Evolutionary conservation across 2,797 vertebrate species (phyloP).

Genomic region (Galagoides demidoff): DNA sequence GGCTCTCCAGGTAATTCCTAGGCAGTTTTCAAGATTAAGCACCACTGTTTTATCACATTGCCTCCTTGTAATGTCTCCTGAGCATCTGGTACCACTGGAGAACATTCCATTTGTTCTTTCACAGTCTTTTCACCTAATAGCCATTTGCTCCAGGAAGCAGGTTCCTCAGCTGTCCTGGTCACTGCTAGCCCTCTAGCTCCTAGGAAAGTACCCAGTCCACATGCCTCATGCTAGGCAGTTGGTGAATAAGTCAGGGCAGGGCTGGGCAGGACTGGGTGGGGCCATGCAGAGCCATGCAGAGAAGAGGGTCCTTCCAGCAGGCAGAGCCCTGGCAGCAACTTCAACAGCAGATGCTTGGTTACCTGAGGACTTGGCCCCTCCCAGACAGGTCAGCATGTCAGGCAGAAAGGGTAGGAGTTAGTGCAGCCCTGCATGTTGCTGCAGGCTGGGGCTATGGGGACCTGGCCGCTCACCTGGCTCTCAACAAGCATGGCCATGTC

Average conservation of each 20-base stretch:
- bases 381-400: slow-evolving; percentile 70
- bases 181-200: background rate
- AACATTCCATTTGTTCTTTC: background rate
- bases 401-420: slow-evolving; percentile 70
- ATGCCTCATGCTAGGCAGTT: background rate
- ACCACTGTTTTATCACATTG: background rate
- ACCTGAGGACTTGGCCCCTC: slow-evolving; percentile 78
- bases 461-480: slow-evolving; percentile 91
- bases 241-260: background rate
- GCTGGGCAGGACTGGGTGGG: slow-evolving; percentile 54
- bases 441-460: background rate
- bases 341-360: slow-evolving; percentile 30
- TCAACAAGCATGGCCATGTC: slow-evolving; percentile 99
- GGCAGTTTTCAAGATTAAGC: background rate
- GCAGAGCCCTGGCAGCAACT: background rate
- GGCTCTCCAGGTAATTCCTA: background rate
- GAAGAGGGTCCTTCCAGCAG: background rate
- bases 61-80: background rate
- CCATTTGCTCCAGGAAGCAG: background rate
- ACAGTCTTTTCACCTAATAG: background rate
- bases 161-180: background rate
- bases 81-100: background rate
- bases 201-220: background rate
- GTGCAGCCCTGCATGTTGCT: slow-evolving; percentile 22
- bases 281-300: slow-evolving; percentile 82